Percentiles rank a stretch among this genome's conserved stretches.
These are phyloP conservation scores for Gavialis gangeticus DNA, from an alignment of 2,113 vertebrate genomes.

Conservation along the genomic window DNA sequence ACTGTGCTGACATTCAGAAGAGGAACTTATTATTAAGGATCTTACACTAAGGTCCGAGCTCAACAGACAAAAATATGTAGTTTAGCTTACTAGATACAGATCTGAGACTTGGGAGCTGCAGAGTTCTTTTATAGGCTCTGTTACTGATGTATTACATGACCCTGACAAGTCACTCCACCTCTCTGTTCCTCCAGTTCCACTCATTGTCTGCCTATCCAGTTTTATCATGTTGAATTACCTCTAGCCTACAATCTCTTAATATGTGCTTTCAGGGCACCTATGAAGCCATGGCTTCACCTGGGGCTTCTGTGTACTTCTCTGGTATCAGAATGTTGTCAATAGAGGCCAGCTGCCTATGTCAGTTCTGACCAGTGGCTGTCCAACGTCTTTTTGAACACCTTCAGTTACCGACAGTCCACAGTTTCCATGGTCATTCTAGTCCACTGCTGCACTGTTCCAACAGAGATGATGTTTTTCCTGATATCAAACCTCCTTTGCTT, in stretches of 20 bases:
- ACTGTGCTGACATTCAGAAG: background rate
- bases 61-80: background rate
- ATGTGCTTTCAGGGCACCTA: background rate
- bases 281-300: too few relatives aligned
- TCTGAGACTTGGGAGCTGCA: background rate
- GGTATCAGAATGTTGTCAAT: background rate
- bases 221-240: background rate
- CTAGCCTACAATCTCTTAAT: background rate
- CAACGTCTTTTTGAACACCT: too few relatives aligned
- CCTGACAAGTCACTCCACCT: background rate
- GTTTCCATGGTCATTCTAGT: too few relatives aligned
- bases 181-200: background rate
- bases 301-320: background rate
- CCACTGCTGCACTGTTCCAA: too few relatives aligned
- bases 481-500: too few relatives aligned
- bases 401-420: too few relatives aligned
- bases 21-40: background rate
- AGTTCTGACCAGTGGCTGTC: too few relatives aligned
- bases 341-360: too few relatives aligned
- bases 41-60: background rate
- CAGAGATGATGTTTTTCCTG: too few relatives aligned
- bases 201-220: background rate
- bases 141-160: background rate
- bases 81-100: rapidly evolving
- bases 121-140: background rate